phyloP scores from a whole-genome alignment of 2,888 invertebrate genomes.

The Adelognathus sp. region DNA sequence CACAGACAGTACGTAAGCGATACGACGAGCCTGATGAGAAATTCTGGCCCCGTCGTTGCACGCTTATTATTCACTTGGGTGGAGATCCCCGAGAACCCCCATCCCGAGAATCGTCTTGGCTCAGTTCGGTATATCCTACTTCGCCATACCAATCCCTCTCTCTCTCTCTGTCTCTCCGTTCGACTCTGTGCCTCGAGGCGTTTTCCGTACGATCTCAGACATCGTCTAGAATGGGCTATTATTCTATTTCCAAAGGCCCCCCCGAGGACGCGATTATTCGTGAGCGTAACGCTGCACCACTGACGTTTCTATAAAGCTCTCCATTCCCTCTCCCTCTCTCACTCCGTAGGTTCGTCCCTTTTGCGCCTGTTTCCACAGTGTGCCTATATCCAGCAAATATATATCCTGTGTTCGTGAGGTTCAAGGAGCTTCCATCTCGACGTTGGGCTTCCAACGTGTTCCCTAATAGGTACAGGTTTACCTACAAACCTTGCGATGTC shows the following conservation, averaged over 20 bases:
- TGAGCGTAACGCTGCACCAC: constrained; percentile 36
- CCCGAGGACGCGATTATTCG: constrained; percentile 43
- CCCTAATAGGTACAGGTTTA: neutral
- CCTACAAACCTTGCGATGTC: constrained; percentile 1
- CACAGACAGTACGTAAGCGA: too few relatives aligned
- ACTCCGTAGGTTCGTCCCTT: too few relatives aligned
- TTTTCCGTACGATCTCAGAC: constrained; percentile 31
- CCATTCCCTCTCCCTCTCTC: neutral
- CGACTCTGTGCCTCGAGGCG: constrained; percentile 29
- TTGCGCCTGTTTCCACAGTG: neutral
- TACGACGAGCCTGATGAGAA: neutral
- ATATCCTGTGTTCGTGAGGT: neutral
- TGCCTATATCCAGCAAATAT: constrained; percentile 21
- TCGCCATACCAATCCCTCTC: neutral
- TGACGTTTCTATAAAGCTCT: constrained; percentile 26
- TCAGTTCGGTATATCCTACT: neutral
- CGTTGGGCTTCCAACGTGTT: constrained; percentile 2
- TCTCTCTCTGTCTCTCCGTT: neutral
- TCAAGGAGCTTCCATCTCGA: neutral
- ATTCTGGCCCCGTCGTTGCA: neutral
- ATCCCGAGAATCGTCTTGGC: constrained; percentile 12
- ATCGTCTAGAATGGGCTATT: constrained; percentile 43
- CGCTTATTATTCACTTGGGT: constrained; percentile 34
- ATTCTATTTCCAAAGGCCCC: constrained; percentile 46
- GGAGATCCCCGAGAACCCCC: constrained; percentile 13